Percentiles rank a stretch among this genome's conserved stretches.
Conservation (phyloP, 1,140 invertebrate genomes). For the Scaptomyza montana region DNA sequence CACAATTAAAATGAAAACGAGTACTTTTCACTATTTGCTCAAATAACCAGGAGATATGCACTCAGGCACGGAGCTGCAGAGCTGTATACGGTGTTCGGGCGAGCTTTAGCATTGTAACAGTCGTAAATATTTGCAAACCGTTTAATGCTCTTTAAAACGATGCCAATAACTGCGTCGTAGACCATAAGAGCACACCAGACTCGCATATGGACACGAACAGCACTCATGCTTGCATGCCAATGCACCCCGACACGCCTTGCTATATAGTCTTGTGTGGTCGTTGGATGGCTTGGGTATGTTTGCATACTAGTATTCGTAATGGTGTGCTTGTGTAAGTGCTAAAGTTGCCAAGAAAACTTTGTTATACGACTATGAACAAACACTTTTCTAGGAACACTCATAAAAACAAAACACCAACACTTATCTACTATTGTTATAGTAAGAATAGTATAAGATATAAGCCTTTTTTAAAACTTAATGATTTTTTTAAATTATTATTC, state of each 20-base stretch:
- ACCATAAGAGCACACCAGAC: slow-evolving; percentile 26
- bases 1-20: slow-evolving; percentile 48
- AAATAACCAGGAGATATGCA: slow-evolving; percentile 59
- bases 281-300: background rate
- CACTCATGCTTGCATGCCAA: background rate
- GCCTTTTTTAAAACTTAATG: too few species aligned
- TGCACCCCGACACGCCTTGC: background rate
- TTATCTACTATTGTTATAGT: background rate
- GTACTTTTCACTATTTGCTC: slow-evolving; percentile 45
- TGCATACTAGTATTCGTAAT: background rate
- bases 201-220: slow-evolving; percentile 14
- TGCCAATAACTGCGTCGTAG: slow-evolving; percentile 52
- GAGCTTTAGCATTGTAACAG: slow-evolving; percentile 58
- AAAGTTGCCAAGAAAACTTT: slow-evolving; percentile 17
- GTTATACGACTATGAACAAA: background rate
- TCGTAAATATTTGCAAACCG: slow-evolving; percentile 65
- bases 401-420: slow-evolving; percentile 3
- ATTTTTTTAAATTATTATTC: background rate
- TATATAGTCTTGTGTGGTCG: background rate
- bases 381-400: slow-evolving; percentile 1
- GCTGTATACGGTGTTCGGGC: slow-evolving; percentile 15
- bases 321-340: slow-evolving; percentile 21
- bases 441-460: background rate
- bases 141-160: slow-evolving; percentile 61
- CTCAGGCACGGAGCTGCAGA: slow-evolving; percentile 41